Base-by-base conservation (phyloP, 2,888 invertebrate species). In the Xestia xanthographa region DNA sequence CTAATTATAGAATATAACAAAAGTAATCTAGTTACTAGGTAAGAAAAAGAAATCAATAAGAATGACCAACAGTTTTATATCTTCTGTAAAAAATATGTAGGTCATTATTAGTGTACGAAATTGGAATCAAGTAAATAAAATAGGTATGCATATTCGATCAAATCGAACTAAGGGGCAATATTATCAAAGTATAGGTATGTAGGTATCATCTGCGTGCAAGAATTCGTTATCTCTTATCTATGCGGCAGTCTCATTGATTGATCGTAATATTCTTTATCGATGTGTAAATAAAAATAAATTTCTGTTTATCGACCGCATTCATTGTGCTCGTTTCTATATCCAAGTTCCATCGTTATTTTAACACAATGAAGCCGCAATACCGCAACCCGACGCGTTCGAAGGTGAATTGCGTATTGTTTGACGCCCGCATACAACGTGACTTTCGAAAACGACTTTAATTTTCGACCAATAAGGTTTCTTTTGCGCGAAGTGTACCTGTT, bases 381-480 rank as follows among this genome's bases (percentile, higher is more conserved):
- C 96, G 96, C 96, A 96, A 96, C 95, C 92, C 95, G 95, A 95
- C 94, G 95, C 95, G 95, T 93, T 94, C 95, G 96, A 95, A 96
- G 96, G 96, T 96, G 96, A 96, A 96, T 96, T 96, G 96, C 96
- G 96, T 96, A 96, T 96, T 96, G 96, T 96, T 96, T 93, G 94
- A 91, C 91, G 93, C 95, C 94, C 95, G 96, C 94, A 94, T 95
- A 90, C 94, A 91, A 91, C 93, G 92, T 92, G 93, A 94, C 95
- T 95, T 94, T 93, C 93, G 93, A 96, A 96, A 95, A 94, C 93
- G 92, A 94, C 95, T 95, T 94, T 95, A 95, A 94, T 92, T 92
- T 93, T 92, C 91, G 90, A 90, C 89, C 90, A 92, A 92, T 96
- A 96, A 95, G 95, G 96, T 95, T 94, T 94, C 92, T 94, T 96